A percentile compares a stretch with the other conserved stretches of the same genome.
Conservation (phyloP, 2,797 vertebrate species). For the Anisognathus igniventris region DNA sequence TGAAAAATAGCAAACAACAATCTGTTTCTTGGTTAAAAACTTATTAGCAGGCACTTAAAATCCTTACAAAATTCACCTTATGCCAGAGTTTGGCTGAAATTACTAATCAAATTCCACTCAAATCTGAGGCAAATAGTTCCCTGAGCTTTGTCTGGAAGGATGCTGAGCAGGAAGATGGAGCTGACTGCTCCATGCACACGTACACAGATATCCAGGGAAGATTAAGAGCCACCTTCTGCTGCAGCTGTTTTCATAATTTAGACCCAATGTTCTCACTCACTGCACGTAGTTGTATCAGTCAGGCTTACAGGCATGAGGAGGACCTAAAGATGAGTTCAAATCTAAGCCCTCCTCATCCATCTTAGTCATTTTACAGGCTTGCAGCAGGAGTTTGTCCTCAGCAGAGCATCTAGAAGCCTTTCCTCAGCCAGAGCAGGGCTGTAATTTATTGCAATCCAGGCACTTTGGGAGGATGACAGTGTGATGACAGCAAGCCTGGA, state of each 20-base stretch:
- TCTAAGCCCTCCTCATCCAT: slow-evolving; percentile 32
- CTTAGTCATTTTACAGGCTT: slow-evolving; percentile 42
- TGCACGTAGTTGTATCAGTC: neutral
- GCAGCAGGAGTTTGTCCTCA: neutral
- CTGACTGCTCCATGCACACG: neutral
- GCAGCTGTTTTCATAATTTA: slow-evolving; percentile 46
- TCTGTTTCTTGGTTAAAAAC: neutral
- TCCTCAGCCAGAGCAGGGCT: neutral
- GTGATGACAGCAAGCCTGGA: slow-evolving; percentile 33
- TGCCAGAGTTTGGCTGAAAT: neutral
- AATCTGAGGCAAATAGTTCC: neutral
- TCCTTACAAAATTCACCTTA: neutral
- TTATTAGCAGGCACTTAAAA: neutral
- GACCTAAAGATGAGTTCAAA: neutral
- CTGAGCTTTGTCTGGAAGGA: neutral
- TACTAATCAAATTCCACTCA: neutral
- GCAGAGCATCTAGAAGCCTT: neutral
- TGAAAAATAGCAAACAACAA: neutral
- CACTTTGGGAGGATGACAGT: slow-evolving; percentile 7
- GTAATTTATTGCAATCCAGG: neutral
- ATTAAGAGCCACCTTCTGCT: slow-evolving; percentile 32
- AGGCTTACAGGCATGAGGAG: slow-evolving; percentile 1
- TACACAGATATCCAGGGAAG: neutral
- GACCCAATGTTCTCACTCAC: neutral
- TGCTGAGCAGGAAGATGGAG: neutral